These are phyloP conservation scores for Lagodon rhomboides DNA, from an alignment of 2,797 vertebrate genomes.

Conservation along the genomic window DNA sequence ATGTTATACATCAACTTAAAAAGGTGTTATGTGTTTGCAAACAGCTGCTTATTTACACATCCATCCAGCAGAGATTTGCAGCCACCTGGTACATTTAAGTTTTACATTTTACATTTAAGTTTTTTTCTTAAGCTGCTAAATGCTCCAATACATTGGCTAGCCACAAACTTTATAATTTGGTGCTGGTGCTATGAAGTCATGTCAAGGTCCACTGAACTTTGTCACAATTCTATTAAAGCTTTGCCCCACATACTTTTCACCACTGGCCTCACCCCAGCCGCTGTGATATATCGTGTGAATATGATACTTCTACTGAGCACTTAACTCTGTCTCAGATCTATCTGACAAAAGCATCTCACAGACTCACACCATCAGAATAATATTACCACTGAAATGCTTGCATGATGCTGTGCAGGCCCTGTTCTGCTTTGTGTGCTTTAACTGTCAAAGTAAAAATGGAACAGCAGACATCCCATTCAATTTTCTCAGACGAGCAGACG, in stretches of 20 bases:
- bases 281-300: neutral
- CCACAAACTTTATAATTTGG: neutral
- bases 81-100: neutral
- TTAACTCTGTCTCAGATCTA: constrained; percentile 7
- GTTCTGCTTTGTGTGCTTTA: constrained; percentile 45
- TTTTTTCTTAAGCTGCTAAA: neutral
- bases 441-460: constrained; percentile 54
- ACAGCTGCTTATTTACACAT: neutral
- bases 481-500: neutral
- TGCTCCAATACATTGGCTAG: neutral
- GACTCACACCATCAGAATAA: constrained; percentile 18
- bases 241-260: constrained; percentile 1
- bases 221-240: neutral
- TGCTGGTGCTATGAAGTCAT: neutral
- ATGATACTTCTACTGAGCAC: neutral
- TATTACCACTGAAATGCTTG: constrained; percentile 6
- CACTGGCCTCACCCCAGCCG: neutral
- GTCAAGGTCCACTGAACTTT: neutral
- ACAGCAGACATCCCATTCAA: constrained; percentile 78
- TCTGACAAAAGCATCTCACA: constrained; percentile 15
- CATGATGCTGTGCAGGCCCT: constrained; percentile 5
- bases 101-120: neutral
- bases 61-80: neutral
- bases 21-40: neutral
- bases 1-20: neutral